These are phyloP conservation scores for Furcula furcula DNA, from an alignment of 2,888 invertebrate species.

Conservation along the genomic window DNA sequence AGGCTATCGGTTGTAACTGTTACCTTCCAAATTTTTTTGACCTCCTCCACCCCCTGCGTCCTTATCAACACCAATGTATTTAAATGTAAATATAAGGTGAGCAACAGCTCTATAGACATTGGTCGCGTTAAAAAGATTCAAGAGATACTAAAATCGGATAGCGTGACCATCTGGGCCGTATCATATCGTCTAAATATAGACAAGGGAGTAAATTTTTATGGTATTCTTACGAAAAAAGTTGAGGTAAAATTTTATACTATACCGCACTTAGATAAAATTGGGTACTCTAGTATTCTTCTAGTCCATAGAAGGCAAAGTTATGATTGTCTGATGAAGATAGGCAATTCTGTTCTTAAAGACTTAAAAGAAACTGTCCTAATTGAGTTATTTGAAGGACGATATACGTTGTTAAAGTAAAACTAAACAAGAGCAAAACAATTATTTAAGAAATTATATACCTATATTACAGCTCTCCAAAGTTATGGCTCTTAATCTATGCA, in stretches of 20 bases:
- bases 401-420: too few relatives aligned
- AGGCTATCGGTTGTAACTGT: slow-evolving; percentile 68
- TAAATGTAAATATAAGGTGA: slow-evolving; percentile 45
- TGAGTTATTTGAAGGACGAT: too few relatives aligned
- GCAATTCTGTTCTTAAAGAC: slow-evolving; percentile 3
- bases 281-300: slow-evolving; percentile 26
- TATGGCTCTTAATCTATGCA: too few relatives aligned
- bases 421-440: too few relatives aligned
- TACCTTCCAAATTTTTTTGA: slow-evolving; percentile 52
- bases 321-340: slow-evolving; percentile 22
- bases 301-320: slow-evolving; percentile 13
- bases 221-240: slow-evolving; percentile 55
- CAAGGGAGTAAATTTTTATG: slow-evolving; percentile 68
- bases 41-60: slow-evolving; percentile 40
- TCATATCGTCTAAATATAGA: slow-evolving; percentile 75
- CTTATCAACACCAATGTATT: slow-evolving; percentile 39
- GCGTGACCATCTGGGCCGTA: slow-evolving; percentile 77
- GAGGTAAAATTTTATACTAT: slow-evolving; percentile 42
- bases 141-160: slow-evolving; percentile 75
- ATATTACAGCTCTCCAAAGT: too few relatives aligned
- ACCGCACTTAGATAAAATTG: slow-evolving; percentile 19
- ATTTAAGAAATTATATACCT: too few relatives aligned
- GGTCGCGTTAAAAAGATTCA: slow-evolving; percentile 67
- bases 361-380: too few relatives aligned
- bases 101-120: slow-evolving; percentile 49